A percentile compares a stretch with the other conserved stretches of the same genome.
These are phyloP conservation scores for Barbus barbus DNA, from an alignment of 2,113 vertebrate species.

Conservation along the genomic window DNA sequence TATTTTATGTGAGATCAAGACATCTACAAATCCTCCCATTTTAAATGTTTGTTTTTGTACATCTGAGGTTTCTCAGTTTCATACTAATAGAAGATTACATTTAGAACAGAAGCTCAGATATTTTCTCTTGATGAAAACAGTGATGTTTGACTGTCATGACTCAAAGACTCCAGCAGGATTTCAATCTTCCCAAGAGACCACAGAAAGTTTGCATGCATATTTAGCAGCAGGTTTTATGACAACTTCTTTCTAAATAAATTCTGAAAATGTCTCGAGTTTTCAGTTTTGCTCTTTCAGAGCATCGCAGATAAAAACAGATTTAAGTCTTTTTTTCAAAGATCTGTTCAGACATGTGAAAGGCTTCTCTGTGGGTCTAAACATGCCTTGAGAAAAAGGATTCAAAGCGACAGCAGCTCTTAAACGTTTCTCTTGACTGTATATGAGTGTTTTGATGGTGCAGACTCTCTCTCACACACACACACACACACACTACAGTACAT, in stretches of 20 bases:
- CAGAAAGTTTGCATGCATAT: constrained; percentile 3
- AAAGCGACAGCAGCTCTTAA: constrained; percentile 12
- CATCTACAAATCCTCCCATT: background rate
- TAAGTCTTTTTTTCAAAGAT: background rate
- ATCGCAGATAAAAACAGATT: background rate
- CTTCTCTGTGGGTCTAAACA: background rate
- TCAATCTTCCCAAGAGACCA: background rate
- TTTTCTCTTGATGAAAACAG: constrained; percentile 7
- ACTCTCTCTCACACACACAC: background rate
- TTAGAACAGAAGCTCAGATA: background rate
- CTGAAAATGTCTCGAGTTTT: background rate
- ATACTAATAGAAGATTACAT: too few species aligned
- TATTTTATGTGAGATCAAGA: background rate
- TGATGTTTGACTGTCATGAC: background rate
- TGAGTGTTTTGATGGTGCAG: background rate
- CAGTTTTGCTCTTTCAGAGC: background rate
- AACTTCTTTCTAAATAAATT: background rate
- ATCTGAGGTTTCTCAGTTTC: background rate
- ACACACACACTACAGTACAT: background rate
- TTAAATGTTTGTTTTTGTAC: background rate
- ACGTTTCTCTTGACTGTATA: background rate
- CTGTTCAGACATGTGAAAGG: background rate
- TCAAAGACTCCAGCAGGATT: background rate
- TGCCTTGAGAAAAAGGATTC: background rate
- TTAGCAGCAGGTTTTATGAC: background rate